These are phyloP conservation scores for Himalopsyche japonica DNA, from an alignment of 2,888 invertebrate species.

Conservation along the genomic window DNA sequence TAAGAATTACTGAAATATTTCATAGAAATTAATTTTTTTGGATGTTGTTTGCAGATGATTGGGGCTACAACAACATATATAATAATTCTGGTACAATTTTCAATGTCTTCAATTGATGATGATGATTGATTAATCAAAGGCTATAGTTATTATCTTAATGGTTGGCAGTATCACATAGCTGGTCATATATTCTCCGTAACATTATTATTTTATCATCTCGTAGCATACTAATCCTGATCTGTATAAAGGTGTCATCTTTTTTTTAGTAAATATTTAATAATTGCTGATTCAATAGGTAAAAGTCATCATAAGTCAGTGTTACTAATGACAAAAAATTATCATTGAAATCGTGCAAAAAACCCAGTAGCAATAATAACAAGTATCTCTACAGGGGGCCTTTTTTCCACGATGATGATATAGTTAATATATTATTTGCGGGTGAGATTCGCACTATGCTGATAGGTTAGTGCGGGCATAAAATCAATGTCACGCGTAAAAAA, in stretches of 20 bases:
- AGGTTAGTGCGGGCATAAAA: no score
- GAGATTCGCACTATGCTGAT: no score
- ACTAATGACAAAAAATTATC: neutral
- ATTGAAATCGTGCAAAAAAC: neutral
- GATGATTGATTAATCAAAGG: neutral
- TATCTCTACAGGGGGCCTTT: neutral
- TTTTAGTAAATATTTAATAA: neutral
- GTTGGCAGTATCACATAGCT: conserved; percentile 2
- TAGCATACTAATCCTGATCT: neutral
- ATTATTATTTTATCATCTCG: neutral
- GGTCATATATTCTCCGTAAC: conserved; percentile 10
- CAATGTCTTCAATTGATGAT: neutral
- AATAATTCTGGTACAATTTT: neutral
- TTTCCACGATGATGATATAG: neutral
- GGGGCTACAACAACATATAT: neutral
- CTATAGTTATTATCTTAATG: neutral
- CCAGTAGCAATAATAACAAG: neutral
- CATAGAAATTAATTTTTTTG: no score
- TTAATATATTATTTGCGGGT: no score
- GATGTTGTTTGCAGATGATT: neutral
- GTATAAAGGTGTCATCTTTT: neutral
- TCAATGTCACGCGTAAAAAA: no score
- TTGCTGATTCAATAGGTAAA: neutral
- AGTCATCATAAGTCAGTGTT: neutral
- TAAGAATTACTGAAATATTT: no score